Base-by-base conservation (phyloP, 2,888 invertebrate genomes). In the Dichetophora obliterata region DNA sequence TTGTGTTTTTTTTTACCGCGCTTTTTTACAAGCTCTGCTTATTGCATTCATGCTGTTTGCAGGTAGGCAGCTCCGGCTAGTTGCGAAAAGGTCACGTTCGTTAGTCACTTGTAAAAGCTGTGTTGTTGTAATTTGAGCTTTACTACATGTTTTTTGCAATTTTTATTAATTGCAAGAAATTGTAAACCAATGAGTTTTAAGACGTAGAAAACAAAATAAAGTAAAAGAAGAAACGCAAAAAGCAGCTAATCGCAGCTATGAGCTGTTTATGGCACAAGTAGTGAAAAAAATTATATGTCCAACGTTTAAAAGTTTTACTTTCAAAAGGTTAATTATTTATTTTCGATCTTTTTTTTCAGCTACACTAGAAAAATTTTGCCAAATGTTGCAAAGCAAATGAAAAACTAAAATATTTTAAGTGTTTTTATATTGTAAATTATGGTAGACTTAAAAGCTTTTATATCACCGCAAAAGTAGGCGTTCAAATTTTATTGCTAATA, bases 81-180 rank as follows among this genome's bases (percentile, higher is more conserved):
- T 22, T 11, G 16, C 52, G 52, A 31, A 70, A 70, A 70, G 70
- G 70, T 70, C 70, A 70, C 70, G 70, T 70, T 70, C 70, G 70
- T 70, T 70, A 52, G 52, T 16, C 63, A 27, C 63, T 31, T 31
- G 63, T 63, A 63, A 54, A n/a, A 9, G 68, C 50, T 22, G 24
- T 63, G 63, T 63, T 63, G 63, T 70, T 70, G 70, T 34, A 70
- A 70, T 54, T 54, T 31, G 70, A 70, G 52, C 31, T 19, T 11
- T 16, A 22, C 31, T 52, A 37, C 70, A 70, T 70, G 70, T 19
- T 70, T 70, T 54, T 54, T 19, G 19, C 31, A 63, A 11, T n/a
- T 16, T 54, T 63, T 63, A 63, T 63, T 31, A 63, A 63, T 63
- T 63, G 63, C 63, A 27, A 63, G 63, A 59, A 59, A 59, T 59